These are phyloP conservation scores for Nannobrachium achirus DNA, from an alignment of 2,113 vertebrate species.

Conservation along the genomic window DNA sequence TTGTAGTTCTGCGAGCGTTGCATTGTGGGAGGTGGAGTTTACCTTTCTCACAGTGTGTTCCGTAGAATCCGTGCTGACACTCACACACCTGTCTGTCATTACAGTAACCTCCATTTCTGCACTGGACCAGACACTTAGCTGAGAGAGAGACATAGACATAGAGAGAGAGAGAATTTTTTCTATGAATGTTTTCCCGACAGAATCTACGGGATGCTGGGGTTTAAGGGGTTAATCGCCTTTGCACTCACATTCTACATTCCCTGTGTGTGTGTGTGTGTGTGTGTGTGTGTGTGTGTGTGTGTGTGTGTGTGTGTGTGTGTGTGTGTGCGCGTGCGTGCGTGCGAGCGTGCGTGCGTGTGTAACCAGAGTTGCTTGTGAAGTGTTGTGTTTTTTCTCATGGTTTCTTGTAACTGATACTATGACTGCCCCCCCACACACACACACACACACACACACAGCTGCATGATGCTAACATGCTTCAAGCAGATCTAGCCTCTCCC, in stretches of 20 bases:
- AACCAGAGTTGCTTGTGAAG: too few relatives aligned
- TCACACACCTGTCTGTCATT: conserved; percentile 87
- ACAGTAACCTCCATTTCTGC: conserved; percentile 88
- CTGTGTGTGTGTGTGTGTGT: conserved; percentile 23
- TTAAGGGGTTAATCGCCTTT: neutral
- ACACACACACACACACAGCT: neutral
- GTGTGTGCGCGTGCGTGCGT: neutral
- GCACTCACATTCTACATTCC: too few relatives aligned
- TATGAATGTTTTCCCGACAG: neutral
- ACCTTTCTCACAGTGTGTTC: conserved; percentile 93
- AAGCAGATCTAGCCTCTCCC: too few relatives aligned
- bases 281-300: conserved; percentile 1
- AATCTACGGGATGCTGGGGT: neutral
- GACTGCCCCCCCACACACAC: neutral
- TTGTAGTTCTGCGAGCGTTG: too few relatives aligned
- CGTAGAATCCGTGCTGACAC: conserved; percentile 89
- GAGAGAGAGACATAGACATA: conserved; percentile 15
- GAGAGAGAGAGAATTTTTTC: neutral
- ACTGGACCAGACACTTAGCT: conserved; percentile 90
- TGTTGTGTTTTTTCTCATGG: too few relatives aligned
- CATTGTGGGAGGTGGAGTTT: conserved; percentile 25
- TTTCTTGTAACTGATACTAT: too few relatives aligned
- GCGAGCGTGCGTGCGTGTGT: neutral
- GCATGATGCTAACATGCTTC: too few relatives aligned
- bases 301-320: neutral